Evolutionary conservation across 2,113 vertebrate genomes (phyloP).

Genomic region (Ptilorrhoa leucosticta): DNA sequence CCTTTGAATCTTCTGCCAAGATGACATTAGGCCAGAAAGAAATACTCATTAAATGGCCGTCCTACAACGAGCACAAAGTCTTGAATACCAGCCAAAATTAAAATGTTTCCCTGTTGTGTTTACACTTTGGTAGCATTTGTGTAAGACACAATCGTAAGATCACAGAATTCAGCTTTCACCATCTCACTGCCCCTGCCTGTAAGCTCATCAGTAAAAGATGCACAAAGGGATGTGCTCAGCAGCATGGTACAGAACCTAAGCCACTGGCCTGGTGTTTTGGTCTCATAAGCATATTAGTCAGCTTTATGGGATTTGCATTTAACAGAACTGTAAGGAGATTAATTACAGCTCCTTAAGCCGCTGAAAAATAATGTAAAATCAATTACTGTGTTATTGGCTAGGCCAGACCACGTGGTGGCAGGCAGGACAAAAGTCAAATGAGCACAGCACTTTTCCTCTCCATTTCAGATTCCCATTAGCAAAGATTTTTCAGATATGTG

Average conservation of each 20-base stretch:
- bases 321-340: conserved; percentile 45
- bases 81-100: background rate
- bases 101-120: background rate
- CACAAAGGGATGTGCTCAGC: background rate
- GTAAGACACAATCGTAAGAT: accelerated
- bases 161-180: background rate
- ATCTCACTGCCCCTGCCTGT: background rate
- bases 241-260: background rate
- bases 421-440: background rate
- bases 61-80: background rate
- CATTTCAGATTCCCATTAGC: background rate
- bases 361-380: conserved; percentile 32
- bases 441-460: background rate
- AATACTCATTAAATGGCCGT: background rate
- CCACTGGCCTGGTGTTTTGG: background rate
- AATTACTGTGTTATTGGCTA: conserved; percentile 14
- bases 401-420: background rate
- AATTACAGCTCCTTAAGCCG: conserved; percentile 28
- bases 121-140: background rate
- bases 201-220: background rate
- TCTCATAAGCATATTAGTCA: conserved; percentile 44
- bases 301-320: conserved; percentile 38
- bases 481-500: background rate
- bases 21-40: background rate
- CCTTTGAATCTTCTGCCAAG: background rate